Base-by-base conservation (phyloP, 2,888 invertebrate species). In the Miltochrista miniata region DNA sequence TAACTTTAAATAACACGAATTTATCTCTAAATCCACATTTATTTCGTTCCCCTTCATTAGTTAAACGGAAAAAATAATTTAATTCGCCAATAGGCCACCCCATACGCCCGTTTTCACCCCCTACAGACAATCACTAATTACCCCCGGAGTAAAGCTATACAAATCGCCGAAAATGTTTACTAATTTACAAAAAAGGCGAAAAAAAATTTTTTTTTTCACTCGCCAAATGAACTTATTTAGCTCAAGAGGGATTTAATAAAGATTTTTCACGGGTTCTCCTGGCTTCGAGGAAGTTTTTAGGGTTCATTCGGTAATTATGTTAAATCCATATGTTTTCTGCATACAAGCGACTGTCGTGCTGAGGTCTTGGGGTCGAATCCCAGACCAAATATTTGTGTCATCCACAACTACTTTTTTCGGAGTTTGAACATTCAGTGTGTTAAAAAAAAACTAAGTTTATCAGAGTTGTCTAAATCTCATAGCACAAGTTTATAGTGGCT, bases 81-180 rank as follows among this genome's bases (percentile, higher is more conserved):
- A 81, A 81, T 81, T 79, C 77, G 68, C 81, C 86, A 74, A 85
- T 85, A 81, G 73, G 57, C 71, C 64, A 63, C 45, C 64, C 56
- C 70, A 45, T 53, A 53, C 72, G 71, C 66, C 69, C 66, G 65
- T 61, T 63, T 43, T 61, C 72, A 68, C 70, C 61, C 61, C 70
- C 66, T 72, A 48, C 81, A 78, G 85, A 87, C 86, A 85, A 88
- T 88, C 85, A 86, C 87, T 87, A 87, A 87, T 87, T 87, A 85
- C 85, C 76, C 58, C 67, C 68, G 65, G 57, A 67, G 75, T 87
- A 88, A 51, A 90, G 90, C 90, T 77, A 87, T 90, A 91, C 89
- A 91, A 91, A 91, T 91, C 86, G 87, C 79, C 81, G 83, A 86
- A 81, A 90, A 90, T 90, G 90, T 90, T 89, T 87, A 84, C 90